Conservation (phyloP, 2,797 vertebrate species). For the Calcarius lapponicus region DNA sequence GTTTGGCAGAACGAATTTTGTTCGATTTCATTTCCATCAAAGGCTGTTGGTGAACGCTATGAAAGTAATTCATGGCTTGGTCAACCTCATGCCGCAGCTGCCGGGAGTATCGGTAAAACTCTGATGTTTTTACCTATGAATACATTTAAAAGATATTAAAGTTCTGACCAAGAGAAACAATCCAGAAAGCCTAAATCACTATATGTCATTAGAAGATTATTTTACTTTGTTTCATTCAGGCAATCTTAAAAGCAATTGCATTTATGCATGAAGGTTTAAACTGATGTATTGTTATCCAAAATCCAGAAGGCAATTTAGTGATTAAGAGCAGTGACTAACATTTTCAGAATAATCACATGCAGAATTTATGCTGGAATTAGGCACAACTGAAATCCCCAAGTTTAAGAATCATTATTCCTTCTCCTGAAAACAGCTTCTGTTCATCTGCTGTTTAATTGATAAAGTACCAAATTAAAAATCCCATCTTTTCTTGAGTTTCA, state of each 20-base stretch:
- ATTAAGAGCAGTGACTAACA: slow-evolving; percentile 4
- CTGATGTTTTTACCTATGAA: slow-evolving; percentile 96
- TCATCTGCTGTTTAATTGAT: neutral
- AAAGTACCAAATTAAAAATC: neutral
- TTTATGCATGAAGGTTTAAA: neutral
- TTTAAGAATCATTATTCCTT: neutral
- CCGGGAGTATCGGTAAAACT: slow-evolving; percentile 97
- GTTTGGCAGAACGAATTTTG: slow-evolving; percentile 94
- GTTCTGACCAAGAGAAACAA: slow-evolving; percentile 36
- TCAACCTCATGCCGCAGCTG: slow-evolving; percentile 96
- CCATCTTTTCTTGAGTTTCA: neutral
- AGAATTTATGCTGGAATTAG: neutral
- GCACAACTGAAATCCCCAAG: neutral
- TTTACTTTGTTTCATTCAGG: slow-evolving; percentile 2
- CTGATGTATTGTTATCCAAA: neutral
- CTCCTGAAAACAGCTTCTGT: neutral
- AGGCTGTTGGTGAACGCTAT: slow-evolving; percentile 94
- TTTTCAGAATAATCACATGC: neutral
- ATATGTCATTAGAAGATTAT: neutral
- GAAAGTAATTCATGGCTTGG: slow-evolving; percentile 95
- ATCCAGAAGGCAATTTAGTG: slow-evolving; percentile 11
- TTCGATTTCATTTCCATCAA: slow-evolving; percentile 93
- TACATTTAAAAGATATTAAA: slow-evolving; percentile 67
- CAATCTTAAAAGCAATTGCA: slow-evolving; percentile 1
- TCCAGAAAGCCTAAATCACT: slow-evolving; percentile 31